Percentiles rank a stretch among this genome's conserved stretches.
Evolutionary conservation across 1,140 invertebrate species (phyloP).

Genomic region (Stratiolaelaps scimitus): DNA sequence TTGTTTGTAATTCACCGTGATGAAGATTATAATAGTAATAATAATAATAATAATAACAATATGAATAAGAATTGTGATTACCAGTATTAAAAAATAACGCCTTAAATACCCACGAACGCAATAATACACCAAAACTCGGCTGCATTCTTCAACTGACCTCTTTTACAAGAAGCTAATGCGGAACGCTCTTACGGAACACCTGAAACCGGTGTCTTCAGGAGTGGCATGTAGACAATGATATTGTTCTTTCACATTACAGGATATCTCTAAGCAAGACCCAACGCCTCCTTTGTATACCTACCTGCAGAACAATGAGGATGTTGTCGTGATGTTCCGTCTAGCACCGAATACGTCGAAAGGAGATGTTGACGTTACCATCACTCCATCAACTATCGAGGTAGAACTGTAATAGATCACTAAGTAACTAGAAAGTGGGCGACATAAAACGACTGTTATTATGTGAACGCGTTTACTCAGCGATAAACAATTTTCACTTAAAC

Average conservation of each 20-base stretch:
- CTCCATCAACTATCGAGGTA: background rate
- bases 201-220: no score
- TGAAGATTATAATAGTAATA: no score
- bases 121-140: no score
- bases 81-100: background rate
- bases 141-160: no score
- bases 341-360: background rate
- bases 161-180: no score
- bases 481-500: no score
- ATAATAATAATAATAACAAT: background rate
- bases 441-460: background rate
- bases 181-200: no score
- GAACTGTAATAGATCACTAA: background rate
- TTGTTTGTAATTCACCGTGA: no score
- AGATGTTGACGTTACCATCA: background rate
- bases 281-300: background rate
- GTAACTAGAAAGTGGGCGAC: background rate
- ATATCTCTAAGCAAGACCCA: background rate
- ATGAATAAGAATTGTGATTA: background rate
- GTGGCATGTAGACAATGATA: background rate
- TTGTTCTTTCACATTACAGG: background rate
- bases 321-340: background rate
- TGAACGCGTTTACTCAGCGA: background rate
- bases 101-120: no score
- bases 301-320: constrained; percentile 7